phyloP scores from a whole-genome alignment of 64 coral and sea anemone species.

The Astreopora myriophthalma region DNA sequence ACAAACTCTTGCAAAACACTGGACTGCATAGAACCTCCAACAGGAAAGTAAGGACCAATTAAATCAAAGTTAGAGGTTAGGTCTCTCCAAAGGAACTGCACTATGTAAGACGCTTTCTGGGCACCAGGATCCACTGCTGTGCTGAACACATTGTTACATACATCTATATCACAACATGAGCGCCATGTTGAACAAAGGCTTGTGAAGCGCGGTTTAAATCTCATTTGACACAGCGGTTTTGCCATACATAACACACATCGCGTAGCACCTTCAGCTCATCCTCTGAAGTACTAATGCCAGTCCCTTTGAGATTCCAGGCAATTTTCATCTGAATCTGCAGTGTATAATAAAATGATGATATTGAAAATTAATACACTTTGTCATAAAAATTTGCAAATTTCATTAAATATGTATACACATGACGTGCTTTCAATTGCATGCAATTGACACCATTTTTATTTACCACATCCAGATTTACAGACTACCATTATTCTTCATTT shows the following conservation, averaged over 20 bases:
- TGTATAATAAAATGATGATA: background rate
- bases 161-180: no score
- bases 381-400: background rate
- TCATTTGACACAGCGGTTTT: no score
- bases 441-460: background rate
- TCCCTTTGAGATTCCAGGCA: constrained; percentile 14
- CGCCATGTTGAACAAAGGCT: no score
- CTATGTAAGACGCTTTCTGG: background rate
- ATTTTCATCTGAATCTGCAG: background rate
- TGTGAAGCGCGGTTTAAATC: no score
- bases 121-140: background rate
- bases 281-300: constrained; percentile 5
- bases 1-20: background rate
- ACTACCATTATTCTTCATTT: no score
- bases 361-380: background rate
- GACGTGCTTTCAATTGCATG: no score
- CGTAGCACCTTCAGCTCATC: background rate
- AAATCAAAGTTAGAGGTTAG: background rate
- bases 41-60: constrained; percentile 7
- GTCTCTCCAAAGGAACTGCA: constrained; percentile 1
- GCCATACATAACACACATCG: no score
- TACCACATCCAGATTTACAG: no score
- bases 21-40: no score
- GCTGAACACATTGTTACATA: no score
- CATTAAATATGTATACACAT: no score